Percentiles rank a stretch among this genome's conserved stretches.
Evolutionary conservation across 1,140 invertebrate species (phyloP).

Genomic region (Lasioglossum baleicum): DNA sequence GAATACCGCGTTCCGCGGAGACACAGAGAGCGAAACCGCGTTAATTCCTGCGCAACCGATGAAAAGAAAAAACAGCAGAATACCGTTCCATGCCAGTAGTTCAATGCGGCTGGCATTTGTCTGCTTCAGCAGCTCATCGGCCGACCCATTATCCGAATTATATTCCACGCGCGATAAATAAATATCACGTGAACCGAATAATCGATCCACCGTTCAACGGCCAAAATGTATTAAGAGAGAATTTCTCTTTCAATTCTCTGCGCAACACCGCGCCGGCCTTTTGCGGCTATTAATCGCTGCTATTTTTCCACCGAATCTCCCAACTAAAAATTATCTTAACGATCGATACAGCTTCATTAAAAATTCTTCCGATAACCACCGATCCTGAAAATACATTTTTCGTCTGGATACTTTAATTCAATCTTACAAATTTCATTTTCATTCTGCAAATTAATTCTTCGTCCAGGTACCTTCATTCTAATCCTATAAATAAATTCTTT

Average conservation of each 20-base stretch:
- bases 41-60: conserved; percentile 57
- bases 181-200: conserved; percentile 24
- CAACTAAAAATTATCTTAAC: not conserved
- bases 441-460: too few species aligned
- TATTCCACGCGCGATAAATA: conserved; percentile 34
- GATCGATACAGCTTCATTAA: too few species aligned
- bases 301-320: not conserved
- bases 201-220: not conserved
- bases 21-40: conserved; percentile 36
- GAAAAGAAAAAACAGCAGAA: conserved; percentile 58
- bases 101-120: conserved; percentile 39
- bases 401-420: too few species aligned
- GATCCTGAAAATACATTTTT: too few species aligned
- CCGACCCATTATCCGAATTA: conserved; percentile 46
- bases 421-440: too few species aligned
- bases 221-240: conserved; percentile 9
- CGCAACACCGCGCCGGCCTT: not conserved
- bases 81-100: conserved; percentile 50
- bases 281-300: not conserved
- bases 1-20: conserved; percentile 43
- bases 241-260: not conserved
- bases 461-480: too few species aligned
- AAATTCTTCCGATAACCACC: too few species aligned
- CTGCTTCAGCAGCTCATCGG: conserved; percentile 47
- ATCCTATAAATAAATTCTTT: too few species aligned